These are phyloP conservation scores for Gymnothorax javanicus DNA, from an alignment of 2,797 vertebrate species.

Conservation along the genomic window DNA sequence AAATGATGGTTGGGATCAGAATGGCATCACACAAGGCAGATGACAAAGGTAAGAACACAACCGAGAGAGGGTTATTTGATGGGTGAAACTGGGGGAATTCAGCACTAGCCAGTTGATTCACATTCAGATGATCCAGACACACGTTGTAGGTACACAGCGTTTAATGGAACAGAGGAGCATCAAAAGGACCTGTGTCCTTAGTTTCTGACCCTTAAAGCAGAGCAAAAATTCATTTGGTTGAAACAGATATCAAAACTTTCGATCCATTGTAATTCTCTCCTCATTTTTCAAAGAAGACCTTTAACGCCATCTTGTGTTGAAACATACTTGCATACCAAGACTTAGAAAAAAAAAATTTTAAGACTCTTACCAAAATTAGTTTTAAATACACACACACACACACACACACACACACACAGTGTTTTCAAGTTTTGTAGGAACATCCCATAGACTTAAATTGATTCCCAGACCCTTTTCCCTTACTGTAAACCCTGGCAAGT, in stretches of 20 bases:
- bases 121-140: background rate
- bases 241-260: background rate
- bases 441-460: too few species aligned
- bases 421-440: too few species aligned
- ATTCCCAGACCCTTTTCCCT: too few species aligned
- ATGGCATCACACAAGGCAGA: background rate
- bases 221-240: background rate
- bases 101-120: background rate
- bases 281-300: background rate
- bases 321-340: background rate
- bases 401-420: background rate
- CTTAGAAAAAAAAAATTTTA: background rate
- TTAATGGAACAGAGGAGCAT: background rate
- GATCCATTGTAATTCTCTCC: background rate
- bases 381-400: background rate
- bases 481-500: too few species aligned
- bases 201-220: background rate
- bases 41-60: background rate
- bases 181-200: background rate
- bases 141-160: background rate
- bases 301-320: background rate
- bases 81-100: background rate
- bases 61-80: background rate
- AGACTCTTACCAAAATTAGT: background rate
- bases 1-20: background rate